These are phyloP conservation scores for Prietella phreatophila DNA, from an alignment of 2,113 vertebrate genomes.

Conservation along the genomic window DNA sequence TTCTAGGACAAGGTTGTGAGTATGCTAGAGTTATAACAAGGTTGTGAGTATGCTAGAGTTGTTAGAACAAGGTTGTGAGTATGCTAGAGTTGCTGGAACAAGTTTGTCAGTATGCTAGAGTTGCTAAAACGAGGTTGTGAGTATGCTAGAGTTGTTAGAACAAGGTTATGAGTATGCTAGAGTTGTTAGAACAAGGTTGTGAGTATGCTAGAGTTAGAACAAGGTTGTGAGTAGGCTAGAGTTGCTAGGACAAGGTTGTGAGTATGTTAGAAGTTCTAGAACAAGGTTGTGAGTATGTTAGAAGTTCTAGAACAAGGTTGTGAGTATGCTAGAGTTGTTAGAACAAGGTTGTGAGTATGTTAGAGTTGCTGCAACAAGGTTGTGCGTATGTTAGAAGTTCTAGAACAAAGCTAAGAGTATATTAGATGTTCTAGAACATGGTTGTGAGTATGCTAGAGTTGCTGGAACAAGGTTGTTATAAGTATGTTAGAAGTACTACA, in stretches of 20 bases:
- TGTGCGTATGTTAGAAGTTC: no score
- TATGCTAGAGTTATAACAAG: neutral
- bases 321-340: no score
- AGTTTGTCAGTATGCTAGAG: no score
- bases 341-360: no score
- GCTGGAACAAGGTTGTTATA: neutral
- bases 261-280: neutral
- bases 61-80: neutral
- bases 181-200: no score
- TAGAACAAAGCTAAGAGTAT: no score
- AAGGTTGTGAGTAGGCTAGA: neutral
- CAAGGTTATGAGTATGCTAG: no score
- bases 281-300: neutral
- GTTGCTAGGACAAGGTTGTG: neutral
- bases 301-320: neutral
- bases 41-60: neutral
- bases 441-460: no score
- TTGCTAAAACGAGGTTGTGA: no score
- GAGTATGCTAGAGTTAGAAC: neutral
- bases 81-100: neutral
- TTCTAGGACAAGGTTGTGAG: no score
- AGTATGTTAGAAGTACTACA: neutral
- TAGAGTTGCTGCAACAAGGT: no score
- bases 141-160: neutral
- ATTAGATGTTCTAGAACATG: no score